Evolutionary conservation across 2,797 vertebrate species (phyloP), one percentile per base, ranked within the genome.

Genomic region (Leptatherina wallacei): DNA sequence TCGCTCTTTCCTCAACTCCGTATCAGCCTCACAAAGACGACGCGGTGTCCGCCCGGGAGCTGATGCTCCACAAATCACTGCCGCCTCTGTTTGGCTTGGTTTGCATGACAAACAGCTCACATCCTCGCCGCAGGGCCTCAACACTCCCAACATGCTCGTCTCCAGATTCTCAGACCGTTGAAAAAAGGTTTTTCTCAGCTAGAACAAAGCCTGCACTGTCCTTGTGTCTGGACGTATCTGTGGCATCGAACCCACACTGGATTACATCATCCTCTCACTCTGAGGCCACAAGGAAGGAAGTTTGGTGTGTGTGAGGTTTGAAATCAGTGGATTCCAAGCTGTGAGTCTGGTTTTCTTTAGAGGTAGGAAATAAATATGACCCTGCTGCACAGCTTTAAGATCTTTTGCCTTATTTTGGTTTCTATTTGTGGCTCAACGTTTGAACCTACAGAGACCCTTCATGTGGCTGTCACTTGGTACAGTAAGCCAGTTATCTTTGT

Each of bases 201-300:
- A 12, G 44, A 54, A 84, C 78, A 77, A 77, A 75, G 59, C 14
- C 20, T 54, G 5, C 71, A 51, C 54, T 87, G 82, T 71, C 63
- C 55, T 14, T 20, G 18, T 12, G 58, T 52, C 35, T 33, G 69
- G 2, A 61, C 9, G 13, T 0, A 2, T 30, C 35, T n/a, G 59
- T 29, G 40, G 70, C 4, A 12, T 49, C 33, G 47, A 69, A n/a
- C 56, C 42, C 42, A 51, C 33, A 14, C 16, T 42, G 52, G 71
- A 64, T 76, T 51, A 63, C 73, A 56, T 83, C 65, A 73, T 63
- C 61, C 47, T 12, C 1, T n/a, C 24, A 24, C 62, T 38, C 13
- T 24, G 24, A 64, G 54, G 8, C 56, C 4, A 47, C 0, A 1
- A 24, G 32, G 9, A 59, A 58, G 65, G 32, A n/a, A 38, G 22